phyloP scores from a whole-genome alignment of 2,797 vertebrate genomes.

The Xiphophorus birchmanni region DNA sequence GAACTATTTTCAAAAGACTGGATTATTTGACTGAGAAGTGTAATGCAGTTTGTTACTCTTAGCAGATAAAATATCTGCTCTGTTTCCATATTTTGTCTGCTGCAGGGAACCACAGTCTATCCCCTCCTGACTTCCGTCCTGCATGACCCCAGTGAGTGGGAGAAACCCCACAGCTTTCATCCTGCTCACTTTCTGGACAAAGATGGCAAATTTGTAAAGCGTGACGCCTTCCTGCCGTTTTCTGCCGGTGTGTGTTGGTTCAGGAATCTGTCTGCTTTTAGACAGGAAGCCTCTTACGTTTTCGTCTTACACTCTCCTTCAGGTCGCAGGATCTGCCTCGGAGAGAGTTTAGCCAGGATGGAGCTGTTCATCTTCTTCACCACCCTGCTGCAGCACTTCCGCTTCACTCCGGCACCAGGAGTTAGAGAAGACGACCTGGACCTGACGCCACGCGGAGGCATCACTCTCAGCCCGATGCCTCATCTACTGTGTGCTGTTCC shows the following conservation, averaged over 20 bases:
- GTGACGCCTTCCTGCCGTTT: conserved; percentile 23
- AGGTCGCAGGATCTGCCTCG: conserved; percentile 10
- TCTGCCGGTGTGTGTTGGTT: conserved; percentile 23
- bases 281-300: background rate
- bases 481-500: conserved; percentile 37
- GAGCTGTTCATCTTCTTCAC: conserved; percentile 29
- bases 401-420: conserved; percentile 29
- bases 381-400: conserved; percentile 24
- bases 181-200: conserved; percentile 28
- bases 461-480: conserved; percentile 3
- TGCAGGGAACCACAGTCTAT: conserved; percentile 15
- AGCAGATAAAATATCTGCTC: background rate
- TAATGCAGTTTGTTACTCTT: no score
- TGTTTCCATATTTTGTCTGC: background rate
- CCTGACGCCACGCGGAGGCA: conserved; percentile 13
- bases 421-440: conserved; percentile 37
- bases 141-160: conserved; percentile 17
- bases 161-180: conserved; percentile 22
- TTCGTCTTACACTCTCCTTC: background rate
- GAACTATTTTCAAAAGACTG: background rate
- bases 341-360: conserved; percentile 27
- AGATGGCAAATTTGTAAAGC: conserved; percentile 19
- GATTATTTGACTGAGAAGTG: background rate
- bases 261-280: background rate
- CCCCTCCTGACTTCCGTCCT: conserved; percentile 13